Evolutionary conservation across 2,113 vertebrate species (phyloP), one percentile per base, ranked within the genome.

Genomic region (Spheniscus mendiculus): DNA sequence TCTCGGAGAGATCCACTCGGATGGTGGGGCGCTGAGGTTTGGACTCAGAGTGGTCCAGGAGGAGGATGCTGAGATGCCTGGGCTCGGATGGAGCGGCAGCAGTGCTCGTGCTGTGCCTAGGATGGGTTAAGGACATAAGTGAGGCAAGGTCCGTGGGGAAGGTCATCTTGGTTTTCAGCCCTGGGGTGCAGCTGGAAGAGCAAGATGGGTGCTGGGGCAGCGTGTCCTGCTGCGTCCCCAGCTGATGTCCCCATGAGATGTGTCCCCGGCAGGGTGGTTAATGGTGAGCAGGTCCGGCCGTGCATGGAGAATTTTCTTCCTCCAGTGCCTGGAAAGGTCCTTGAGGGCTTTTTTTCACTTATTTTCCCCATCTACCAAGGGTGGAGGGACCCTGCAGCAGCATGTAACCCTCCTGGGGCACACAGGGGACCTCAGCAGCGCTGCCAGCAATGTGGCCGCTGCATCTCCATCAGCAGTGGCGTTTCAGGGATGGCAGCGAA

Each of bases 31-130:
- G 2, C 82, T 55, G 55, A 79, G 38, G 10, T 71, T 94, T 30
- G 34, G n/a, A 26, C 38, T 70, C 0, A 0, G 20, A 59, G 26
- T 8, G 3, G 25, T 56, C 44, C 0, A 0, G 13, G 23, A 71
- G 44, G 62, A 78, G 22, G 58, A 45, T 47, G 14, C 18, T 62
- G 52, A 59, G 73, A 3, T 73, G 40, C 29, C 29, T 2, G 2
- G 12, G 15, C 42, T 91, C 7, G 4, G 52, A 23, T 27, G 29
- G 47, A 87, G n/a, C 9, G 17, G n/a, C n/a, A 14, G 17, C 3
- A 0, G 20, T 53, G 17, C 17, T 83, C 2, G 3, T 20, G 8
- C 62, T 90, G 11, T 8, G 16, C 22, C 27, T 49, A 23, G 23
- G 11, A 15, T 38, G 10, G 45, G 47, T 49, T 23, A 42, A 70